phyloP scores from a whole-genome alignment of 2,888 invertebrate genomes.

The Amphipyra berbera region DNA sequence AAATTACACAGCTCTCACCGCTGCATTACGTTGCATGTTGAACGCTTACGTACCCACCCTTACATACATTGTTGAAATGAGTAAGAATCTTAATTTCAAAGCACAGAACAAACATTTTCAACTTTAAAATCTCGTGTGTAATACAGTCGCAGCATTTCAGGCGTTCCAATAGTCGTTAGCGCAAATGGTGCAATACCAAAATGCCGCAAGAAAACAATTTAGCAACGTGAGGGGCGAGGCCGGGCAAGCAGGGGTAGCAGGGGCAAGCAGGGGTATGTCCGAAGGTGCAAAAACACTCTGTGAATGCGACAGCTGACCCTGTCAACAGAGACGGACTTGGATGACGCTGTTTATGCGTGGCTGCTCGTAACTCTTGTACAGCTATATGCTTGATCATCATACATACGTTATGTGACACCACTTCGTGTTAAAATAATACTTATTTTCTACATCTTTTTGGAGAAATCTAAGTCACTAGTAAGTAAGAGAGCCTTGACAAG shows the following conservation, averaged over 20 bases:
- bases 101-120: conserved; percentile 3
- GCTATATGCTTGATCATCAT: too few species aligned
- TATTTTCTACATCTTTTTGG: neutral
- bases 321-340: conserved; percentile 70
- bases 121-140: conserved; percentile 44
- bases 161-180: conserved; percentile 68
- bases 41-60: too few species aligned
- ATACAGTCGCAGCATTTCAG: conserved; percentile 40
- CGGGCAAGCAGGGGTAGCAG: conserved; percentile 39
- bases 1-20: too few species aligned
- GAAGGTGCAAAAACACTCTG: conserved; percentile 83
- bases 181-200: conserved; percentile 68
- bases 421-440: neutral
- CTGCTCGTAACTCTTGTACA: neutral
- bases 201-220: conserved; percentile 85
- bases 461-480: neutral
- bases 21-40: too few species aligned
- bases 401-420: too few species aligned
- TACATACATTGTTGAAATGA: too few species aligned
- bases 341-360: conserved; percentile 22
- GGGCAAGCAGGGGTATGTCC: conserved; percentile 55
- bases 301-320: conserved; percentile 85
- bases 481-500: conserved; percentile 15
- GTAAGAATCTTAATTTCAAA: conserved; percentile 6
- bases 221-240: conserved; percentile 67